phyloP scores from a whole-genome alignment of 2,797 vertebrate genomes.

The Pangasius djambal region DNA sequence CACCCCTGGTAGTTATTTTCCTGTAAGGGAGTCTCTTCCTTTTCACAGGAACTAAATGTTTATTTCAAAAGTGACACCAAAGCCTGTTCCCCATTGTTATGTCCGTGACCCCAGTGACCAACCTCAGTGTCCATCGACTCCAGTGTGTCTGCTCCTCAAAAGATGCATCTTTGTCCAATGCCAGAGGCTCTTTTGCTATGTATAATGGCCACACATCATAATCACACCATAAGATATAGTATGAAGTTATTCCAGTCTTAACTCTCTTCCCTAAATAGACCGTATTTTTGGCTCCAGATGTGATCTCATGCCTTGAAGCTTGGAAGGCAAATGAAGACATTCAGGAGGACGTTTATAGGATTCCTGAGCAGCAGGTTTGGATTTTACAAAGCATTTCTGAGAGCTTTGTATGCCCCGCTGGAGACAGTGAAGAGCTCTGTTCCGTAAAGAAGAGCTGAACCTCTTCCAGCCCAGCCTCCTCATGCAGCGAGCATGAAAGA shows the following conservation, averaged over 20 bases:
- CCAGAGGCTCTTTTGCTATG: not conserved
- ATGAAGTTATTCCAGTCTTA: slow-evolving; percentile 5
- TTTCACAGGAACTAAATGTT: not conserved
- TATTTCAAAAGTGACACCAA: slow-evolving; percentile 5
- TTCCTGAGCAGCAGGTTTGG: slow-evolving; percentile 2
- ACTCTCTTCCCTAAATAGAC: slow-evolving; percentile 9
- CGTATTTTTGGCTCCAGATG: slow-evolving; percentile 11
- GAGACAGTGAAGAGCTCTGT: slow-evolving; percentile 53
- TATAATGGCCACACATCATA: not conserved
- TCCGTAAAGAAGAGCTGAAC: slow-evolving; percentile 53
- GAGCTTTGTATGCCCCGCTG: not conserved
- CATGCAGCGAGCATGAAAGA: slow-evolving; percentile 60
- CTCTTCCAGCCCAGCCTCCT: slow-evolving; percentile 51
- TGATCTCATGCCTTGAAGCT: slow-evolving; percentile 18
- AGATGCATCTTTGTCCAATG: slow-evolving; percentile 14
- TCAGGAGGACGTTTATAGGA: slow-evolving; percentile 28
- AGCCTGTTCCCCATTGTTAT: slow-evolving; percentile 46
- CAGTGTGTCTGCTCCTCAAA: slow-evolving; percentile 51
- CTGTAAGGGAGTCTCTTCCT: slow-evolving; percentile 28
- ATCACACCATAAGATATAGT: not conserved
- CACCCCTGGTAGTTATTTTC: slow-evolving; percentile 39
- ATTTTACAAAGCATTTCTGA: slow-evolving; percentile 32
- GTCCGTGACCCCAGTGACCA: slow-evolving; percentile 20
- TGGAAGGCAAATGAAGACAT: slow-evolving; percentile 22
- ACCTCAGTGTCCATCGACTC: slow-evolving; percentile 53